phyloP scores from a whole-genome alignment of 2,113 vertebrate species.

The Piprites chloris region DNA sequence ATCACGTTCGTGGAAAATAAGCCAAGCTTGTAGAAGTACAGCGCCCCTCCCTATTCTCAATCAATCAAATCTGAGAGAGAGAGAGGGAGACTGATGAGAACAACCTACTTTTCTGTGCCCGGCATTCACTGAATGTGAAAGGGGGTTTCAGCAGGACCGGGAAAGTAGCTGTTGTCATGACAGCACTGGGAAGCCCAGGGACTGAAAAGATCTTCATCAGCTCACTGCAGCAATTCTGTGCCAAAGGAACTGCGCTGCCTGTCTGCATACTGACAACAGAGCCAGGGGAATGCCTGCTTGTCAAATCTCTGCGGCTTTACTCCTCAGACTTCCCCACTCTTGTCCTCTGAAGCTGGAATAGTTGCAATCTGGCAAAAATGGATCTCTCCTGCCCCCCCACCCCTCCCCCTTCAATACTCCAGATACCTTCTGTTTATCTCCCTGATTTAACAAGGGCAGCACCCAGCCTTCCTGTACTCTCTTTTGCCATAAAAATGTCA shows the following conservation, averaged over 20 bases:
- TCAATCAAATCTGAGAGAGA: conserved; percentile 10
- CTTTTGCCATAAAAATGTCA: neutral
- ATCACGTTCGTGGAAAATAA: neutral
- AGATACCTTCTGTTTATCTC: neutral
- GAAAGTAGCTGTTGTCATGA: conserved; percentile 66
- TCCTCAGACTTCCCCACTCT: neutral
- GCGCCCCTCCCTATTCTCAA: neutral
- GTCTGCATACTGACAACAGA: conserved; percentile 8
- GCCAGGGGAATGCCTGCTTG: neutral
- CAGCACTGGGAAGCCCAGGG: conserved; percentile 50
- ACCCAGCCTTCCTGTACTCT: too few species aligned
- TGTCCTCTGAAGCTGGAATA: neutral
- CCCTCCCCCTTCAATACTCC: too few species aligned
- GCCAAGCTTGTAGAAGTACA: neutral
- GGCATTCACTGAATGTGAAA: conserved; percentile 58
- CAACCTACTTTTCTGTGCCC: conserved; percentile 42
- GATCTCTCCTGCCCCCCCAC: neutral
- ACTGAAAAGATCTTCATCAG: conserved; percentile 61
- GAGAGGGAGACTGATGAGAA: conserved; percentile 27
- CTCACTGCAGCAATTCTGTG: conserved; percentile 32
- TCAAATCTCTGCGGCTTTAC: neutral
- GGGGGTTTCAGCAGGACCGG: conserved; percentile 35
- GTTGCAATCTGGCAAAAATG: neutral
- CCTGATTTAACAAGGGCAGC: neutral
- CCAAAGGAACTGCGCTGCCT: conserved; percentile 4